A percentile compares a stretch with the other conserved stretches of the same genome.
These are phyloP conservation scores for Enteromius fasciolatus DNA, from an alignment of 2,797 vertebrate species.

Conservation along the genomic window DNA sequence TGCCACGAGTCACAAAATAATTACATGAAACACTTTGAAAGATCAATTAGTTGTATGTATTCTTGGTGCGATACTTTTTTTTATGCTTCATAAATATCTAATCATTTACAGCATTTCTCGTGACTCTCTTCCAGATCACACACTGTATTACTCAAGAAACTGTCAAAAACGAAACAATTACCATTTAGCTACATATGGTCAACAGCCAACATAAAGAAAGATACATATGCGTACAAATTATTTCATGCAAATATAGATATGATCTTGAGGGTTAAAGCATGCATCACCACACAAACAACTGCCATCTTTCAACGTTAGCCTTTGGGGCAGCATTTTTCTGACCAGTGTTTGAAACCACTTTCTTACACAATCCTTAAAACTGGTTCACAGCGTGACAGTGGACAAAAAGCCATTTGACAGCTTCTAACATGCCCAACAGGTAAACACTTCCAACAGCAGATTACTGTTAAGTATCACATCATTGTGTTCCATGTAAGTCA, in stretches of 20 bases:
- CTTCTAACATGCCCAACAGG: neutral
- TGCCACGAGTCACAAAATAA: too few species aligned
- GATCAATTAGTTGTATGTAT: neutral
- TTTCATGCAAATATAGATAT: neutral
- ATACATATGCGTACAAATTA: neutral
- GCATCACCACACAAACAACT: neutral
- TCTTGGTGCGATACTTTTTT: neutral
- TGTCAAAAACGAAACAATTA: neutral
- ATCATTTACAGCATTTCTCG: neutral
- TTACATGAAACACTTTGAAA: too few species aligned
- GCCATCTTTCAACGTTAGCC: too few species aligned
- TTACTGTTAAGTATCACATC: neutral
- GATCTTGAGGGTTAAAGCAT: neutral
- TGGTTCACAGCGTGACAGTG: constrained; percentile 2
- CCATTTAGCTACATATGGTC: neutral
- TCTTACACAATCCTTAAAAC: constrained; percentile 19
- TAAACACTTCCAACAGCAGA: neutral
- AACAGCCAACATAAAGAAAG: neutral
- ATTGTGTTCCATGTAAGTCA: neutral
- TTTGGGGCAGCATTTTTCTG: neutral
- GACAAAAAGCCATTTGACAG: neutral
- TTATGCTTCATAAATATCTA: neutral
- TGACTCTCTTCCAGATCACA: neutral
- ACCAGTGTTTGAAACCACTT: neutral
- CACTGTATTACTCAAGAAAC: neutral